Base-by-base conservation (phyloP, 2,113 vertebrate genomes). In the Colius striatus region DNA sequence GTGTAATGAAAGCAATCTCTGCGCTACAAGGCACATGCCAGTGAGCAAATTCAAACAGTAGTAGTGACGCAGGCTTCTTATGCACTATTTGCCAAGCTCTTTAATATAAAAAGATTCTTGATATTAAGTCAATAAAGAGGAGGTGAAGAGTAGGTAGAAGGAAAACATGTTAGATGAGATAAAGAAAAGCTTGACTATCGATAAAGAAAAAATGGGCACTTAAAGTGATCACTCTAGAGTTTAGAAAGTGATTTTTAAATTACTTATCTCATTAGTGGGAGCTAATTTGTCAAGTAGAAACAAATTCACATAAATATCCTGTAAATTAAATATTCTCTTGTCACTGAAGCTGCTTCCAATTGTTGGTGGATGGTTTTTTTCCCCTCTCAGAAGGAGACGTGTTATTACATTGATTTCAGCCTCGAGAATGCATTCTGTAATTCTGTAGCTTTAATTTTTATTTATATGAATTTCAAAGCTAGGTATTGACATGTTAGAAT, bases 181-280 rank as follows among this genome's bases (percentile, higher is more conserved):
- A 95, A 92, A 95, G 75, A 77, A 94, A 95, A 88, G 36, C 72
- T 50, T 81, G 79, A 68, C 43, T 89, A 87, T 81, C 1, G 2
- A 92, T 84, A 90, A 86, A 87, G 26, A 60, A 86, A 91, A 94
- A 87, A 84, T n/a, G 18, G 10, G 22, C 41, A 48, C n/a, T 78
- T 88, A 54, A 80, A 86, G 22, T 41, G 65, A 86, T 91, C 67
- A 80, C 54, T 88, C 76, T 32, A 22, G 34, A 95, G 63, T 12
- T 32, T 10, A 83, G 79, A 84, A 93, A 88, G 85, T 29, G 45
- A 88, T 94, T 96, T 95, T 96, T 91, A 95, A 90, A 96, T 93
- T 94, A 94, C 68, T 93, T 92, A 80, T 91, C 84, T 93, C 93
- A 95, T 94, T 92, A 77, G 53, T 45, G 13, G 75, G 38, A 90